Conservation (phyloP, 2,797 vertebrate species). For the Antennarius maculatus region DNA sequence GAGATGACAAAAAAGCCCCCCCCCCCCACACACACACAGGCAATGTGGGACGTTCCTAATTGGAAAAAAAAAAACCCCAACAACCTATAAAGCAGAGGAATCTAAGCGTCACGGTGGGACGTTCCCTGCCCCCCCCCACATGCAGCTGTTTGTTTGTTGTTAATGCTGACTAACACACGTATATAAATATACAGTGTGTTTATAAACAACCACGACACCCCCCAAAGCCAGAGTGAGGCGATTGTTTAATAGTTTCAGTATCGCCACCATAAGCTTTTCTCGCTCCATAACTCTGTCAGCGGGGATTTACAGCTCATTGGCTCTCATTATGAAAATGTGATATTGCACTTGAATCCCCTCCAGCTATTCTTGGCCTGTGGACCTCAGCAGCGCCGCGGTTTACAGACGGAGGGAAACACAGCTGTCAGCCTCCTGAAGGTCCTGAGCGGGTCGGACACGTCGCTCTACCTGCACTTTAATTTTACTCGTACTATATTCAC, state of each 20-base stretch:
- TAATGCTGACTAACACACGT: conserved; percentile 53
- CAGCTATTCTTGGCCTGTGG: conserved; percentile 64
- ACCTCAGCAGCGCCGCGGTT: conserved; percentile 63
- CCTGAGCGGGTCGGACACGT: conserved; percentile 15
- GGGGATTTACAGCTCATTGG: conserved; percentile 79
- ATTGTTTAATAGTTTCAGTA: conserved; percentile 62
- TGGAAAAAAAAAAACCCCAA: conserved; percentile 32
- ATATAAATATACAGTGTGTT: conserved; percentile 15
- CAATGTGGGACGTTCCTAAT: conserved; percentile 32
- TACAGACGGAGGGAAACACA: conserved; percentile 16
- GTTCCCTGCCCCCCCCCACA: conserved; percentile 18
- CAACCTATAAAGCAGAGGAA: conserved; percentile 32
- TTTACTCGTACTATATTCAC: too few relatives aligned
- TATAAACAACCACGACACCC: conserved; percentile 22
- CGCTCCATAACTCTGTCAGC: conserved; percentile 66
- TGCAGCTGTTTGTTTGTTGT: conserved; percentile 47
- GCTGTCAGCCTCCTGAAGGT: conserved; percentile 20
- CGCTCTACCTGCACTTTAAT: too few relatives aligned
- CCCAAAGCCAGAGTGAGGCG: conserved; percentile 28
- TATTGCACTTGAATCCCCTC: conserved; percentile 67
- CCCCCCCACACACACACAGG: neutral
- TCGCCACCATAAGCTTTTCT: conserved; percentile 63
- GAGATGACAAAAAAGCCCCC: neutral
- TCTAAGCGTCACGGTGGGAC: conserved; percentile 22
- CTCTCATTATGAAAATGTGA: conserved; percentile 78